phyloP scores from a whole-genome alignment of 2,797 vertebrate species.

The Luscinia megarhynchos region DNA sequence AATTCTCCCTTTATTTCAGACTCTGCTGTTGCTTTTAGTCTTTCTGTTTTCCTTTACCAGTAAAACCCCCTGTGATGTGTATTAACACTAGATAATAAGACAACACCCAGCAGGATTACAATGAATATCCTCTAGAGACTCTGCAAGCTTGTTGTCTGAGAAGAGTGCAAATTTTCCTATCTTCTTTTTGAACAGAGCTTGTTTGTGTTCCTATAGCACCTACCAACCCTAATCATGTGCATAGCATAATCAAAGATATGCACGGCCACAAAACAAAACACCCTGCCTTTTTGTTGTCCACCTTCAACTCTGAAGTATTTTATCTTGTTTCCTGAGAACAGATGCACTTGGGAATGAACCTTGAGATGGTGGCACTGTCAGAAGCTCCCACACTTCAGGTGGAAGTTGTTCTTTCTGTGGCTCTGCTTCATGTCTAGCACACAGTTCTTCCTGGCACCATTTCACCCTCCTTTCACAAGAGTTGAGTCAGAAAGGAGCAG shows the following conservation, averaged over 20 bases:
- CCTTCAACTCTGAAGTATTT: neutral
- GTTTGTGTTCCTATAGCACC: neutral
- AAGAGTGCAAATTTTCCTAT: constrained; percentile 13
- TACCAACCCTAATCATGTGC: neutral
- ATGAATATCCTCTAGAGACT: neutral
- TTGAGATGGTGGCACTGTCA: neutral
- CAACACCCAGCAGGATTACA: constrained; percentile 8
- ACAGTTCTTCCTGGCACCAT: neutral
- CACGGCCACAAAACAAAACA: neutral
- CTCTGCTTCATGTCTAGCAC: neutral
- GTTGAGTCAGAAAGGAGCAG: neutral
- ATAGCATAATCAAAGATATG: neutral
- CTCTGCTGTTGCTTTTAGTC: neutral
- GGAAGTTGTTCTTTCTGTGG: neutral
- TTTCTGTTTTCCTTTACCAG: neutral
- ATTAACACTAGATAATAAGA: constrained; percentile 10
- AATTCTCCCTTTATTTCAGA: neutral
- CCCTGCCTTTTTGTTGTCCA: neutral
- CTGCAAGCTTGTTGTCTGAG: neutral
- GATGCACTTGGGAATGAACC: neutral
- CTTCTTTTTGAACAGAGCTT: neutral
- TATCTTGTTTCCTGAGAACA: neutral
- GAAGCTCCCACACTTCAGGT: neutral
- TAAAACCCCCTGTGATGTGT: neutral
- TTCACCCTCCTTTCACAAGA: neutral